phyloP scores from a whole-genome alignment of 1,140 invertebrate genomes.

The Oncopeltus fasciatus region DNA sequence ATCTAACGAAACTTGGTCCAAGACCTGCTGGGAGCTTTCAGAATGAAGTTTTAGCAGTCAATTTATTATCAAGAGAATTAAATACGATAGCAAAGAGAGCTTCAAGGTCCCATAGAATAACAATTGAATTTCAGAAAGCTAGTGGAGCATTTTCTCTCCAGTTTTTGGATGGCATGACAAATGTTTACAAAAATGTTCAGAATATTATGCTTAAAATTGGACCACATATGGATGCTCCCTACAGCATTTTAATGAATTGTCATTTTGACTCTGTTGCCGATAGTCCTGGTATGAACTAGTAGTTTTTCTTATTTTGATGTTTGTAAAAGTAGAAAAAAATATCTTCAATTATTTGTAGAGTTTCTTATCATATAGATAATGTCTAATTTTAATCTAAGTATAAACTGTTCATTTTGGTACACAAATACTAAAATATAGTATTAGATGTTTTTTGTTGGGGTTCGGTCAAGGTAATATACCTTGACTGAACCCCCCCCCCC shows the following conservation, averaged over 20 bases:
- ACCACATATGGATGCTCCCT: slow-evolving; percentile 35
- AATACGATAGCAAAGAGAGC: slow-evolving; percentile 32
- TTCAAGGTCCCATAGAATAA: slow-evolving; percentile 31
- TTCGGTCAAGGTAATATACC: too few relatives aligned
- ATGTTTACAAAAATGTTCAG: slow-evolving; percentile 53
- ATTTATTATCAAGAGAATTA: slow-evolving; percentile 34
- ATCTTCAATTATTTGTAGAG: too few relatives aligned
- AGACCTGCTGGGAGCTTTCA: slow-evolving; percentile 45
- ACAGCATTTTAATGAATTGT: slow-evolving; percentile 79
- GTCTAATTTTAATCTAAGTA: too few relatives aligned
- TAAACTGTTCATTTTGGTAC: too few relatives aligned
- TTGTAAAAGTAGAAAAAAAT: too few relatives aligned
- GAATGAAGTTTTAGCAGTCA: slow-evolving; percentile 43
- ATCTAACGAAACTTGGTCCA: slow-evolving; percentile 52
- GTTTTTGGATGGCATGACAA: slow-evolving; percentile 68
- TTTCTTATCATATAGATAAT: too few relatives aligned
- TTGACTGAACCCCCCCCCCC: too few relatives aligned
- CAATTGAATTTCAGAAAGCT: slow-evolving; percentile 46
- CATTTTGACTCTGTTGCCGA: slow-evolving; percentile 82
- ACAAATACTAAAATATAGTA: too few relatives aligned
- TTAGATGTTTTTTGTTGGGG: too few relatives aligned
- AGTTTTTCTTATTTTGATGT: too few relatives aligned
- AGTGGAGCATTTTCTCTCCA: slow-evolving; percentile 63
- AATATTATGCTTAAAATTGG: slow-evolving; percentile 68
- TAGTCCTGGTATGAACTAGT: slow-evolving; percentile 77